Evolutionary conservation across 1,140 invertebrate species (phyloP).

Genomic region (Euura saliciscinereae): DNA sequence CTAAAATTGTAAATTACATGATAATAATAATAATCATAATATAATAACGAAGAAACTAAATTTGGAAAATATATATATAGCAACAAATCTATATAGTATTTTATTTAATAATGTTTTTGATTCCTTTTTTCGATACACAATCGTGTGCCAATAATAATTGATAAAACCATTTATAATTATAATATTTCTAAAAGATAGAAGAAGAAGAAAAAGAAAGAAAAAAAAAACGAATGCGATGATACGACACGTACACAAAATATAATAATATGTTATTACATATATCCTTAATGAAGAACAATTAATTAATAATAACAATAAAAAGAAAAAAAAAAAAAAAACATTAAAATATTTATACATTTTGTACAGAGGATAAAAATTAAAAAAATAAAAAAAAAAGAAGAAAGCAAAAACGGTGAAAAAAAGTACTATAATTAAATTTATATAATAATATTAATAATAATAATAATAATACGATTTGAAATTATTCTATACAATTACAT

Average conservation of each 20-base stretch:
- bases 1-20: too few relatives aligned
- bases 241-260: constrained; percentile 1
- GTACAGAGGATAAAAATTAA: neutral
- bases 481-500: too few relatives aligned
- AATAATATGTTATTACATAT: neutral
- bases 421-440: too few relatives aligned
- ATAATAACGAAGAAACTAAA: neutral
- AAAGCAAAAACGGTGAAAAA: too few relatives aligned
- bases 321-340: constrained; percentile 10
- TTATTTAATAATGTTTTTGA: too few relatives aligned
- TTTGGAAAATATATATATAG: neutral
- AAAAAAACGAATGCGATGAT: constrained; percentile 10
- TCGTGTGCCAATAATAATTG: too few relatives aligned
- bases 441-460: too few relatives aligned
- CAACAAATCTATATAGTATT: neutral
- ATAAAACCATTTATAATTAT: too few relatives aligned
- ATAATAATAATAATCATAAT: neutral
- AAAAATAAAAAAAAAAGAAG: too few relatives aligned
- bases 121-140: too few relatives aligned
- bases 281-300: neutral
- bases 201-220: constrained; percentile 12
- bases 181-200: neutral
- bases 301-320: neutral
- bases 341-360: constrained; percentile 2
- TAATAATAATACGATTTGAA: too few relatives aligned